Evolutionary conservation across 1,140 invertebrate genomes (phyloP), one percentile per base, ranked within the genome.

Genomic region (Zelostemma sp.): DNA sequence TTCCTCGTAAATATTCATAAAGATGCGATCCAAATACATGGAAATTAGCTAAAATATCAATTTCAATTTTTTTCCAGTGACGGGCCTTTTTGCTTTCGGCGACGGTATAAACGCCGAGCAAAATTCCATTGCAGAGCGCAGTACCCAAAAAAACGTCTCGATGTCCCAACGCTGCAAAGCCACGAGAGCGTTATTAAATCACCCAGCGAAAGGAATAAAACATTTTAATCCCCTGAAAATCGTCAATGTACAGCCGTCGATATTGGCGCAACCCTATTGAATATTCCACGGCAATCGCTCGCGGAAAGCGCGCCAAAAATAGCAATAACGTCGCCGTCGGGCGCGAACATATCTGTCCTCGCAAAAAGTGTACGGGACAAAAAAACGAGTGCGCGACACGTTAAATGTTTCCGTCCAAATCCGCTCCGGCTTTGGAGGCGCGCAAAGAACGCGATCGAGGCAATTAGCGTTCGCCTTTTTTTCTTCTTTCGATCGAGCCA

Each of bases 201-300:
- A 60, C 8, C 40, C 49, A 31, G 17, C 35, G 45, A 53, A 25
- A 46, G 50, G 53, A 68, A 61, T 57, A 57, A 61, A 67, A 61
- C 57, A 67, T 67, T 67, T 60, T 67, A 56, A 61, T 68, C 53
- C 58, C 49, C 17, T 8, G 47, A 57, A 68, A 68, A 61, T 59
- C 58, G 53, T 57, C 56, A 45, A 60, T 67, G 28, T 60, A 60
- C 38, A 60, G 47, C 58, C 38, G 33, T 38, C 57, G 53, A 68
- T 68, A 68, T 68, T 68, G 57, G 18, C 43, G 53, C 64, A 46
- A 25, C 53, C 60, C 64, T 61, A 68, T 57, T 68, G 57, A 68
- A 68, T 61, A 61, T 68, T 61, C 62, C 55, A 60, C 47, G 48
- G 17, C 64, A 61, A 68, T 61, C 58, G 35, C 41, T 40, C 35